Evolutionary conservation across 2,888 invertebrate species (phyloP).

Genomic region (Oxycera nigricornis): DNA sequence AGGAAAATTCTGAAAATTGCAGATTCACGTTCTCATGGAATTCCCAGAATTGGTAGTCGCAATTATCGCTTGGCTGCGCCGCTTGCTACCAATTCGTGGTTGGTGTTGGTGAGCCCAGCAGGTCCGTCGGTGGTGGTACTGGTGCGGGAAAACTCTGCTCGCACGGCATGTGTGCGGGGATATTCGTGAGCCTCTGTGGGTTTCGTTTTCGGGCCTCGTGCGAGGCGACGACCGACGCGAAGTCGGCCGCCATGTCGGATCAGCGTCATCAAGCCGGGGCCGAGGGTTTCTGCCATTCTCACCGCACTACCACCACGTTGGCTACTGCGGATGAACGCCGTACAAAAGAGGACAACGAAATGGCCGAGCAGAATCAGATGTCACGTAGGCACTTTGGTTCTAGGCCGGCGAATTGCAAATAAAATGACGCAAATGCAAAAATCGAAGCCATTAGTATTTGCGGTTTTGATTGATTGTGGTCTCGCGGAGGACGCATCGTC

Average conservation of each 20-base stretch:
- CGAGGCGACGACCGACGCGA: not conserved
- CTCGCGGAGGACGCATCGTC: too few relatives aligned
- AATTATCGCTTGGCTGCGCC: slow-evolving; percentile 10
- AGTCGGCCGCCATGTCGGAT: not conserved
- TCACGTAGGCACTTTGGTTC: not conserved
- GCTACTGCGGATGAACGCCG: not conserved
- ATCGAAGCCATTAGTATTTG: too few relatives aligned
- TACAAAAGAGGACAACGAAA: slow-evolving; percentile 1
- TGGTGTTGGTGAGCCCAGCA: slow-evolving; percentile 1
- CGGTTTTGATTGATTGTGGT: too few relatives aligned
- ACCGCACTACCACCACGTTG: not conserved
- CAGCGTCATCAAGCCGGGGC: not conserved
- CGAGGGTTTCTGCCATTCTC: slow-evolving; percentile 6
- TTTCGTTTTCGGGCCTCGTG: too few relatives aligned
- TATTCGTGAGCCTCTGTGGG: slow-evolving; percentile 1
- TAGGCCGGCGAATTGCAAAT: not conserved
- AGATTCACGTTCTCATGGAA: not conserved
- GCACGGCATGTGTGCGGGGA: slow-evolving; percentile 25
- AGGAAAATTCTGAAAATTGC: not conserved
- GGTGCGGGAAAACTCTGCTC: slow-evolving; percentile 19
- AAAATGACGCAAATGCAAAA: slow-evolving; percentile 3
- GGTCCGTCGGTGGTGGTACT: not conserved
- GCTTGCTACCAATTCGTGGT: slow-evolving; percentile 1
- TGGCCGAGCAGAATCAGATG: not conserved
- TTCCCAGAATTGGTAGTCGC: slow-evolving; percentile 13